phyloP scores from a whole-genome alignment of 1,140 invertebrate genomes.

The Epicauta chinensis region DNA sequence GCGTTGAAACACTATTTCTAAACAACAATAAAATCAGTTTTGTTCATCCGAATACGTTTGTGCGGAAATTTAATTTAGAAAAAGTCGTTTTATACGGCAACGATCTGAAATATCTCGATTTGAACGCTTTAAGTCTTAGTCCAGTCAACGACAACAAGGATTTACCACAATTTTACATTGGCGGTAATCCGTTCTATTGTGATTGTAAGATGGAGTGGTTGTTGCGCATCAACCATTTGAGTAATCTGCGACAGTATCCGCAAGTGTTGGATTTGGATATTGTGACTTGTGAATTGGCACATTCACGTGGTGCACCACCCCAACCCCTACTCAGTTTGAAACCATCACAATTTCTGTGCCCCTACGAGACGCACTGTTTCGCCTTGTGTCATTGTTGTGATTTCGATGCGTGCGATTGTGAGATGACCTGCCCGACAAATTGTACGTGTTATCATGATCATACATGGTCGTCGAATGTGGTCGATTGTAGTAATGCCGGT shows the following conservation, averaged over 20 bases:
- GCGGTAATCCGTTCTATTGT: constrained; percentile 74
- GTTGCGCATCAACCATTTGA: constrained; percentile 65
- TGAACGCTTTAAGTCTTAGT: constrained; percentile 61
- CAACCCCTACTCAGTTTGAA: constrained; percentile 71
- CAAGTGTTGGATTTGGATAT: constrained; percentile 77
- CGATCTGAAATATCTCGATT: constrained; percentile 64
- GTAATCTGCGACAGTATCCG: constrained; percentile 68
- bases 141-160: constrained; percentile 57
- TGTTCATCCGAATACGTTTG: constrained; percentile 67
- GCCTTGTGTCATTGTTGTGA: constrained; percentile 85
- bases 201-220: constrained; percentile 85
- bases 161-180: constrained; percentile 70
- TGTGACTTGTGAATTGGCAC: constrained; percentile 73
- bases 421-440: constrained; percentile 83
- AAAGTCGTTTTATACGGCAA: constrained; percentile 73
- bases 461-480: constrained; percentile 84
- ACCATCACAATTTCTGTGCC: constrained; percentile 77
- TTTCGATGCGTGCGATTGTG: constrained; percentile 84
- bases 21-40: constrained; percentile 68
- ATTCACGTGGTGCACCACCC: constrained; percentile 63
- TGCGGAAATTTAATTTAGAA: constrained; percentile 59
- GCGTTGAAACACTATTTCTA: constrained; percentile 65
- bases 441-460: constrained; percentile 86
- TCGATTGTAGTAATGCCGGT: constrained; percentile 74
- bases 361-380: constrained; percentile 84